Conservation (phyloP, 2,888 invertebrate genomes). For the Drosophila percnosoma region DNA sequence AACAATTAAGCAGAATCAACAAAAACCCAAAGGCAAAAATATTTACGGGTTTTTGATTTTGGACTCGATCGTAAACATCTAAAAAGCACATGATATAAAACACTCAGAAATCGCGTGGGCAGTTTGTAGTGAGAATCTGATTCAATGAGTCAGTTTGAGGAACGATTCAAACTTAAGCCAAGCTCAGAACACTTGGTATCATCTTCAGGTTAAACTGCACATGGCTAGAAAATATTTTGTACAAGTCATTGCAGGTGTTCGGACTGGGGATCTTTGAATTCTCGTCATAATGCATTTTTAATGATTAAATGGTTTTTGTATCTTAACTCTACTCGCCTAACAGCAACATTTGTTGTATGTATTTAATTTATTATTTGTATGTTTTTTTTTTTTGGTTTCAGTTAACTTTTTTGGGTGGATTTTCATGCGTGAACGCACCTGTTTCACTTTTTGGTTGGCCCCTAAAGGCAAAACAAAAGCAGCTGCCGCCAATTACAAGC, state of each 20-base stretch:
- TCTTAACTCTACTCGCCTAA: slow-evolving; percentile 11
- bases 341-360: slow-evolving; percentile 27
- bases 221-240: slow-evolving; percentile 31
- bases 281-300: slow-evolving; percentile 68
- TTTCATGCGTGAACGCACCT: slow-evolving; percentile 68
- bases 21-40: slow-evolving; percentile 11
- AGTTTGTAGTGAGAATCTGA: slow-evolving; percentile 55
- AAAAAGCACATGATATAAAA: slow-evolving; percentile 61
- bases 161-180: neutral
- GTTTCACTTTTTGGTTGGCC: slow-evolving; percentile 58
- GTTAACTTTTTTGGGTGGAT: slow-evolving; percentile 24
- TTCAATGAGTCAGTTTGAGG: slow-evolving; percentile 34
- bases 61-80: slow-evolving; percentile 41
- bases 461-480: slow-evolving; percentile 70
- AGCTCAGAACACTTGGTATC: slow-evolving; percentile 10
- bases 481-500: slow-evolving; percentile 75
- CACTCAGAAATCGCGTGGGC: slow-evolving; percentile 54
- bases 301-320: slow-evolving; percentile 44
- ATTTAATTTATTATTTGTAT: slow-evolving; percentile 7
- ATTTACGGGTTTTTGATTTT: slow-evolving; percentile 56
- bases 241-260: slow-evolving; percentile 77
- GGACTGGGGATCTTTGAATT: slow-evolving; percentile 33
- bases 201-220: slow-evolving; percentile 40
- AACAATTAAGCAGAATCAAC: slow-evolving; percentile 30
- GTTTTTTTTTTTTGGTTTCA: slow-evolving; percentile 4